Evolutionary conservation across 2,888 invertebrate species (phyloP), one percentile per base, ranked within the genome.

Genomic region (Proisotoma minuta): DNA sequence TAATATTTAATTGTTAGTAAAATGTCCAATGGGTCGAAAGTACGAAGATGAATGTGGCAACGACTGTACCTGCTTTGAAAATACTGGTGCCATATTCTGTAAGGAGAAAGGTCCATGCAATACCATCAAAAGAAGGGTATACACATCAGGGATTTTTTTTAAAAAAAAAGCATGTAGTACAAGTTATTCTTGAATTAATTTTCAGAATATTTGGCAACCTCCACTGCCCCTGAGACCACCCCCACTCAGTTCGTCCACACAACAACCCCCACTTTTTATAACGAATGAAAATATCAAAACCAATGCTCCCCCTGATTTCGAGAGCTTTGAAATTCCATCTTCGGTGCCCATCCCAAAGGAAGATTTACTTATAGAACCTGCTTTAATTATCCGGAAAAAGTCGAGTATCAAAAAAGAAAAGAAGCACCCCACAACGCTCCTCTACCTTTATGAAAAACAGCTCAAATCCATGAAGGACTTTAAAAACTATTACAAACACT

Each of bases 11-110:
- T 54, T 54, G 53, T 29, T 29, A 53, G 66, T 60, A 18, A 60
- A 66, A 53, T 66, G 66, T 43, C 66, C 59, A 18, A 39, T 40
- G 10, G 66, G 66, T 23, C 29, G 56, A 15, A 24, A 43, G n/a
- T 66, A 51, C 52, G 57, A 58, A 27, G 66, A 66, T 34, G 60
- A 56, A 18, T 66, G 66, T 34, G 63, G 60, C 2, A 66, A 63
- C 43, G 60, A 58, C 15, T 66, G 66, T 53, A 63, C 61, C 10
- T 66, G 66, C 23, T 59, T 59, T 52, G 66, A 63, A 27, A 48
- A 49, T 1, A 66, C 59, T 27, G 66, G 66, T 24, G 59, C 63
- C 2, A 58, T 63, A 2, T 60, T 61, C 23, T 66, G 66, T 53
- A 66, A 59, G n/a, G 63, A 60, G 24, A 52, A 47, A 10, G 52